phyloP scores from a whole-genome alignment of 2,888 invertebrate genomes.

The Cistogaster globosa region DNA sequence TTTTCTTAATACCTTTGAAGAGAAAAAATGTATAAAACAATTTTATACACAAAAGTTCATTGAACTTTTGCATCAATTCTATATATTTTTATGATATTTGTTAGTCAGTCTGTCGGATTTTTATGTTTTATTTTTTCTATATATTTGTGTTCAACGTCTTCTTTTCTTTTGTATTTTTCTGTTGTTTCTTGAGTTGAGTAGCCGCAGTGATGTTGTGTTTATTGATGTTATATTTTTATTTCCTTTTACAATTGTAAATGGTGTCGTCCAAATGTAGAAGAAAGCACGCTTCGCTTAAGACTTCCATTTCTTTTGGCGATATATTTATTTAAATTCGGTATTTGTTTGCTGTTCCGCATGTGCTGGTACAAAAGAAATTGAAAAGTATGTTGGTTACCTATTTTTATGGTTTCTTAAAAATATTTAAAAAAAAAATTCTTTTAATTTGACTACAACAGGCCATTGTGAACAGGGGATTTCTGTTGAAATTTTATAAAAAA shows the following conservation, averaged over 20 bases:
- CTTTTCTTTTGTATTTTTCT: constrained; percentile 31
- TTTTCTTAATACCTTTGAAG: constrained; percentile 18
- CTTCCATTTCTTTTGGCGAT: constrained; percentile 48
- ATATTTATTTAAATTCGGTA: constrained; percentile 17
- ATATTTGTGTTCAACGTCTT: constrained; percentile 6
- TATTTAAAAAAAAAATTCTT: neutral
- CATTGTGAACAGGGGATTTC: neutral
- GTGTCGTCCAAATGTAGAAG: constrained; percentile 49
- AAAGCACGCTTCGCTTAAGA: constrained; percentile 63
- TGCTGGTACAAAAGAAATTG: constrained; percentile 5
- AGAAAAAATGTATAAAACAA: constrained; percentile 20
- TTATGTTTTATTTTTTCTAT: constrained; percentile 38
- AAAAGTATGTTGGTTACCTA: neutral
- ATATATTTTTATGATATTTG: constrained; percentile 62
- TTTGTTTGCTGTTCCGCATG: constrained; percentile 35
- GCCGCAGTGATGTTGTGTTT: constrained; percentile 35
- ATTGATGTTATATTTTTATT: constrained; percentile 15
- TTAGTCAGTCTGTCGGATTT: constrained; percentile 52
- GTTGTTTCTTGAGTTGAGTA: constrained; percentile 49
- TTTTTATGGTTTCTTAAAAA: neutral
- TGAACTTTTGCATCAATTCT: constrained; percentile 73
- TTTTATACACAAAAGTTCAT: constrained; percentile 70
- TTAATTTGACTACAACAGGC: neutral
- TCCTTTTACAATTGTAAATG: constrained; percentile 51
- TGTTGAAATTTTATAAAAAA: no score